Evolutionary conservation across 1,140 invertebrate genomes (phyloP).

Genomic region (Drosophila burlai): DNA sequence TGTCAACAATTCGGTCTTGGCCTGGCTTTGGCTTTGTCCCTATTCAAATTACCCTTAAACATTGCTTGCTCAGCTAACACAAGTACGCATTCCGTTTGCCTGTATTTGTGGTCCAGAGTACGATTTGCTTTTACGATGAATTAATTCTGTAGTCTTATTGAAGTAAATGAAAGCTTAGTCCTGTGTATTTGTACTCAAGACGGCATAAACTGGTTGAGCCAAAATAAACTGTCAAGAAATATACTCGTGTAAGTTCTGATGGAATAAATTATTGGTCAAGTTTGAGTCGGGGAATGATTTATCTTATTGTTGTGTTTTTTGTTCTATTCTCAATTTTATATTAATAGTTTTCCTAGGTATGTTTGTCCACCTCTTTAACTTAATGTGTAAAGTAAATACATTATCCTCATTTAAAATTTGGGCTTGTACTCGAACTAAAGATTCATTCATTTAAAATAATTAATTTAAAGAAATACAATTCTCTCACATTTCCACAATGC

Average conservation of each 20-base stretch:
- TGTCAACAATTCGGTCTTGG: slow-evolving; percentile 18
- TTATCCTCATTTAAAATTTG: not conserved
- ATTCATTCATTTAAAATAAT: not conserved
- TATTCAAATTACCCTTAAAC: slow-evolving; percentile 73
- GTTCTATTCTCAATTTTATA: not conserved
- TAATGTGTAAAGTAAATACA: not conserved
- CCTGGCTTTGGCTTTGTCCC: slow-evolving; percentile 29
- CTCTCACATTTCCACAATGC: not conserved
- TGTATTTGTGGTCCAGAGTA: slow-evolving; percentile 22
- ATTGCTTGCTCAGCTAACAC: slow-evolving; percentile 59
- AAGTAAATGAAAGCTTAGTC: slow-evolving; percentile 32
- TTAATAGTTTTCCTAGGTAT: not conserved
- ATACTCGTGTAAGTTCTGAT: not conserved
- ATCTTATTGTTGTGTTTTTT: not conserved
- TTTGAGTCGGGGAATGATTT: not conserved
- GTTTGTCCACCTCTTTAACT: not conserved
- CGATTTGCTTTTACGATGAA: slow-evolving; percentile 51
- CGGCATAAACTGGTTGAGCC: not conserved
- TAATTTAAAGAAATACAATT: not conserved
- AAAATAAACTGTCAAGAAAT: slow-evolving; percentile 2
- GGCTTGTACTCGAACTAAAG: not conserved
- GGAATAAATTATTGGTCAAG: slow-evolving; percentile 28
- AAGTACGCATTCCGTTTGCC: slow-evolving; percentile 15
- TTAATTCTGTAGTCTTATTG: slow-evolving; percentile 47
- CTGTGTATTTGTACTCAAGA: not conserved